Evolutionary conservation across 2,888 invertebrate species (phyloP).

Genomic region (Caenorhabditis angaria): DNA sequence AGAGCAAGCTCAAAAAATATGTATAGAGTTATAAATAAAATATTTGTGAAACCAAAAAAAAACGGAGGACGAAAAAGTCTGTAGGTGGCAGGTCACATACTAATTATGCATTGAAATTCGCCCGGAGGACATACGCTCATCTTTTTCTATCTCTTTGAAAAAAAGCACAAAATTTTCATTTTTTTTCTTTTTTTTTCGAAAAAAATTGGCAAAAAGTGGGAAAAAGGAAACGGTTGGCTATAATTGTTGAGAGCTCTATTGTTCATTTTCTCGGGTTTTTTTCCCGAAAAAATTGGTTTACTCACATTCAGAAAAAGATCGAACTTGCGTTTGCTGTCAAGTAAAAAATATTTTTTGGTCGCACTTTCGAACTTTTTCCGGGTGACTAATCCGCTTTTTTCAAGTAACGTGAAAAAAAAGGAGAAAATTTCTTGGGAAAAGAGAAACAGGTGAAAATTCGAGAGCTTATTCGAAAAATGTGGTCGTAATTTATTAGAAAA

Average conservation of each 20-base stretch:
- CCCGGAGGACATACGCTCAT: slow-evolving; percentile 3
- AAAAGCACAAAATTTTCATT: too few relatives aligned
- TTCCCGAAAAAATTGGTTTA: neutral
- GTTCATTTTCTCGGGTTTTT: too few relatives aligned
- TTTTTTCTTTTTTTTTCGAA: too few relatives aligned
- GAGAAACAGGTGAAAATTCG: too few relatives aligned
- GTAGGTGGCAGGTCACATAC: slow-evolving; percentile 41
- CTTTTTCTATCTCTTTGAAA: neutral
- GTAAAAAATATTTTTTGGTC: too few relatives aligned
- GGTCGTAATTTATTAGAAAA: too few relatives aligned
- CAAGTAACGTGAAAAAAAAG: too few relatives aligned
- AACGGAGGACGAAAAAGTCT: slow-evolving; percentile 10
- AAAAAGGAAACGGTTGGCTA: neutral
- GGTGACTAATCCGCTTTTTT: too few relatives aligned
- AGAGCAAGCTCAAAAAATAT: neutral
- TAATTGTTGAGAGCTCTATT: slow-evolving; percentile 1
- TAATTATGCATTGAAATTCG: slow-evolving; percentile 35
- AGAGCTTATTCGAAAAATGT: too few relatives aligned
- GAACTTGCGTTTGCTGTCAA: neutral
- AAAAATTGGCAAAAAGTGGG: slow-evolving; percentile 4
- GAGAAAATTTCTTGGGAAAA: too few relatives aligned
- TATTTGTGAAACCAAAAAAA: neutral
- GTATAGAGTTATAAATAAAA: slow-evolving; percentile 2
- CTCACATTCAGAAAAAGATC: neutral
- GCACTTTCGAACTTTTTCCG: too few relatives aligned